phyloP scores from a whole-genome alignment of 2,113 vertebrate genomes.

The Menidia beryllina region DNA sequence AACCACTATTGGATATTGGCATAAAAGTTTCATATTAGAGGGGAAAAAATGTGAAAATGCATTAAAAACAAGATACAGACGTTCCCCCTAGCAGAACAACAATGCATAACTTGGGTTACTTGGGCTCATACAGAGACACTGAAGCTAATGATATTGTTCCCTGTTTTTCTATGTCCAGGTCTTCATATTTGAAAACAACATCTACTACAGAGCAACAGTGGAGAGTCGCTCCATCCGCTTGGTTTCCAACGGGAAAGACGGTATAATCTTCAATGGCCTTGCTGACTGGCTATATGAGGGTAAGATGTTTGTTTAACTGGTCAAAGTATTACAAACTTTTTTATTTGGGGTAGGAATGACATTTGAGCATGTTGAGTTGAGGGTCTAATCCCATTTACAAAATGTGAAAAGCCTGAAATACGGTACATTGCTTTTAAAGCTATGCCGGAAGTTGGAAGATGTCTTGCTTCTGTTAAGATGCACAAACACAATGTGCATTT shows the following conservation, averaged over 20 bases:
- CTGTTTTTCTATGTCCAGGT: constrained; percentile 80
- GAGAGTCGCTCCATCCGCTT: constrained; percentile 92
- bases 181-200: constrained; percentile 99
- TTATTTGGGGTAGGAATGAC: too few species aligned
- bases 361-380: too few species aligned
- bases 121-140: not conserved
- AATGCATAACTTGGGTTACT: too few species aligned
- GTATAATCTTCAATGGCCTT: constrained; percentile 94
- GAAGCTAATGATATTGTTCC: constrained; percentile 3
- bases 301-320: constrained; percentile 56
- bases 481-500: too few species aligned
- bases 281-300: constrained; percentile 99
- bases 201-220: constrained; percentile 93
- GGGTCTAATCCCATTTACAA: too few species aligned
- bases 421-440: too few species aligned
- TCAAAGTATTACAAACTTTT: too few species aligned
- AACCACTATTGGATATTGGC: not conserved
- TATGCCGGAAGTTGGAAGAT: too few species aligned
- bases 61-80: not conserved
- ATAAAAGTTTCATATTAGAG: not conserved
- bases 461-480: too few species aligned
- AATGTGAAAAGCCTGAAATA: too few species aligned
- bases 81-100: not conserved
- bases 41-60: not conserved
- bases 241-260: constrained; percentile 93